These are phyloP conservation scores for Crocuta crocuta DNA, from an alignment of 2,113 vertebrate genomes.

Conservation along the genomic window DNA sequence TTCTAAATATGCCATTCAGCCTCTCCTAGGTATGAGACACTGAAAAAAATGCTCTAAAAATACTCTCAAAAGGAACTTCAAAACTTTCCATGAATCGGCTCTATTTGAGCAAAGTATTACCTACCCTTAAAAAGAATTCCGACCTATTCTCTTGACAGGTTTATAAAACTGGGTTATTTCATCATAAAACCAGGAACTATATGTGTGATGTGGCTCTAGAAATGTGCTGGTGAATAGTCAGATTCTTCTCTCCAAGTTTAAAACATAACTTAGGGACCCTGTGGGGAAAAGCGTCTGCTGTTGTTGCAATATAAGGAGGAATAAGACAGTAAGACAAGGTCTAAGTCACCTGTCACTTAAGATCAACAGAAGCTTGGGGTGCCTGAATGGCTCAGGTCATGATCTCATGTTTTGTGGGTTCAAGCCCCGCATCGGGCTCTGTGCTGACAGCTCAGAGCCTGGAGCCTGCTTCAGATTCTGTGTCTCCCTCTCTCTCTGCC, in stretches of 20 bases:
- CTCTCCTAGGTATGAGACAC: not conserved
- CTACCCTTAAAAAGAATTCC: not conserved
- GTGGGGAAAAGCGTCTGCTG: no score
- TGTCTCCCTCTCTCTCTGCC: no score
- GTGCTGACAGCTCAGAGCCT: no score
- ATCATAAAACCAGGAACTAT: not conserved
- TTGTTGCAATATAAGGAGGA: not conserved
- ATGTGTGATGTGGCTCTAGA: not conserved
- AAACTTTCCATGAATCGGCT: not conserved
- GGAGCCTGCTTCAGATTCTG: no score
- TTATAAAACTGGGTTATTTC: conserved; percentile 43
- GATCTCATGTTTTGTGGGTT: no score
- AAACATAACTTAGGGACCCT: not conserved
- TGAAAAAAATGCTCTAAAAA: not conserved
- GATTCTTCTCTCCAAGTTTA: not conserved
- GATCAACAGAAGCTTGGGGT: not conserved
- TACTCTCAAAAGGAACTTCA: not conserved
- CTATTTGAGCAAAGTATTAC: not conserved
- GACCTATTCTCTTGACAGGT: not conserved
- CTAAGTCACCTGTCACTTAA: not conserved
- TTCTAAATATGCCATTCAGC: not conserved
- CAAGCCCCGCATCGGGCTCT: no score
- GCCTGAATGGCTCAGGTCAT: no score
- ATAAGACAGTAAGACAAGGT: not conserved
- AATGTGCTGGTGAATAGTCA: not conserved